These are phyloP conservation scores for Mionectes olivaceus DNA, from an alignment of 2,797 vertebrate genomes.

Conservation along the genomic window DNA sequence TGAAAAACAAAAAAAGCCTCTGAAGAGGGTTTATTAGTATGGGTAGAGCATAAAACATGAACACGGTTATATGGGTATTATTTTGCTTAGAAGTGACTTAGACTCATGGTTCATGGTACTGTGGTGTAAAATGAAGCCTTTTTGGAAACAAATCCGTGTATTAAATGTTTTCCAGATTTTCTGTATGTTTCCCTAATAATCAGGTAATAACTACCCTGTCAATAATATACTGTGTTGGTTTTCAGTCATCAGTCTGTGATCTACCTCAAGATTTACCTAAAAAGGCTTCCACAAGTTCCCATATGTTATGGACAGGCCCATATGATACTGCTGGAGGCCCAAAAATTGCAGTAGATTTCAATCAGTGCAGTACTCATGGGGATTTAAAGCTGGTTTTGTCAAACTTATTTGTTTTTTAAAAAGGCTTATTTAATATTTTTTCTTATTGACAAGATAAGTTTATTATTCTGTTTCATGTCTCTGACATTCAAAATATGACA, in stretches of 20 bases:
- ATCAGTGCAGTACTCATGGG: neutral
- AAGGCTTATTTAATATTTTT: neutral
- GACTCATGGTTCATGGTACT: neutral
- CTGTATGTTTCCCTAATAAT: neutral
- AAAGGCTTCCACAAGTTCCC: neutral
- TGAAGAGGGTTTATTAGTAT: neutral
- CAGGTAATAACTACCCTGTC: neutral
- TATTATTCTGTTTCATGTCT: neutral
- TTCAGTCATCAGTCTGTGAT: neutral
- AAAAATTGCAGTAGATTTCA: neutral
- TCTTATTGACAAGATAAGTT: neutral
- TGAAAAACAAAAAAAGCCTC: neutral
- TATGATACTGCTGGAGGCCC: neutral
- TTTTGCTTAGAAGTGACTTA: neutral
- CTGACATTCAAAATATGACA: neutral
- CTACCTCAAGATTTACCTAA: neutral
- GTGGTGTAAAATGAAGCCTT: neutral
- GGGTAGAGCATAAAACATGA: neutral
- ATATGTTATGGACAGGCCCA: neutral
- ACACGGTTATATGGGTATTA: neutral
- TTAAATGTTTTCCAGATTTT: neutral
- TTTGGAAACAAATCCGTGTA: neutral
- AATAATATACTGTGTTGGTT: neutral
- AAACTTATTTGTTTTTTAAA: neutral
- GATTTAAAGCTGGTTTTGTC: neutral